phyloP scores from a whole-genome alignment of 2,888 invertebrate species.

The Himalopsyche anomala region DNA sequence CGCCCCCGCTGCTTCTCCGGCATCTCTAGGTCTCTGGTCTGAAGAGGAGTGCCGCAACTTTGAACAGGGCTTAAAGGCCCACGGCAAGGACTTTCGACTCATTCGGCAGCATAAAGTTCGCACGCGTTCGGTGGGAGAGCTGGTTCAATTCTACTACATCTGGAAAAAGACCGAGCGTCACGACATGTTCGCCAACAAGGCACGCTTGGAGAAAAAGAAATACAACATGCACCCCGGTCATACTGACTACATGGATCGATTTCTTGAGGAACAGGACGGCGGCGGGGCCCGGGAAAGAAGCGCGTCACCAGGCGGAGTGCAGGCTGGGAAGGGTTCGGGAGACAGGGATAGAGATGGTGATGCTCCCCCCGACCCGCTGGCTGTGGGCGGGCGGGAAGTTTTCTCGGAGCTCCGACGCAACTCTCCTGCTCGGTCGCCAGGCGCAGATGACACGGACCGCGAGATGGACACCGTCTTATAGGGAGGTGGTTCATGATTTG shows the following conservation, averaged over 20 bases:
- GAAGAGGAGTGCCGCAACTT: conserved; percentile 98
- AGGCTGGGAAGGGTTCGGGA: conserved; percentile 66
- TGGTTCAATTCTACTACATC: conserved; percentile 96
- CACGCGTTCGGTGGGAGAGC: conserved; percentile 95
- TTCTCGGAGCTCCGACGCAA: conserved; percentile 74
- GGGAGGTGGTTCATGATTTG: neutral
- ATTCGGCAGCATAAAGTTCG: conserved; percentile 96
- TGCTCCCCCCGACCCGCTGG: conserved; percentile 72
- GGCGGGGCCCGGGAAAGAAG: conserved; percentile 70
- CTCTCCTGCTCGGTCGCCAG: conserved; percentile 69
- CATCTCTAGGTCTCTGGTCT: conserved; percentile 93
- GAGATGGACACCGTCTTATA: conserved; percentile 66
- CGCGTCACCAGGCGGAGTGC: conserved; percentile 79
- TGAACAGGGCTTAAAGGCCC: conserved; percentile 94
- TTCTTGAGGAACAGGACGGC: conserved; percentile 90
- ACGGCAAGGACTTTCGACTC: conserved; percentile 97
- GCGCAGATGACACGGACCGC: conserved; percentile 74
- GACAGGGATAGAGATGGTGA: conserved; percentile 71
- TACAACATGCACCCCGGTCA: conserved; percentile 94
- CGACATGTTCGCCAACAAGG: conserved; percentile 93
- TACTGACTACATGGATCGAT: conserved; percentile 96
- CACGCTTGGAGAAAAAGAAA: conserved; percentile 93
- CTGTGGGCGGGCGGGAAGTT: conserved; percentile 75
- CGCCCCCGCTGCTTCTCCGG: conserved; percentile 77
- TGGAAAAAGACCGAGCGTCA: conserved; percentile 99